Evolutionary conservation across 35 echinoderm and acorn worm species (phyloP), one percentile per base, ranked within the genome.

Genomic region (Lytechinus pictus): DNA sequence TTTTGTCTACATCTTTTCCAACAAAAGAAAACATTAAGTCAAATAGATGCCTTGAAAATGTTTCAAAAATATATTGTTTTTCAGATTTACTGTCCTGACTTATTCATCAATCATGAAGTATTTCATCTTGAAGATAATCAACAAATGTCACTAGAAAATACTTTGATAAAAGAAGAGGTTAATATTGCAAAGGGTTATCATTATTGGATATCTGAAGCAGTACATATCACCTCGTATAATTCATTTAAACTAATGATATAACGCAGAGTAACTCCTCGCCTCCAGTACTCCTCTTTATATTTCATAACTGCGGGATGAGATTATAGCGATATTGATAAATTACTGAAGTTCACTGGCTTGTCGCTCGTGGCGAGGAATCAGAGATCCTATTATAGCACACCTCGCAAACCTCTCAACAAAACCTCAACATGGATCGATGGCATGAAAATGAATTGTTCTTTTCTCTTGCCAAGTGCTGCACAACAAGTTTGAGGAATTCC

Each of bases 321-420:
- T 79, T 79, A 79, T 79, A 7, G 66, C 19, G 66, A 90, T 90
- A 90, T 90, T 90, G 88, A 90, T 90, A 28, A 90, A 90, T 90
- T 16, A 90, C 88, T 54, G 29, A 90, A 90, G 88, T 90, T 90
- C 27, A 90, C 12, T 90, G 52, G 88, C 29, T 90, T 90, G 88
- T 90, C 88, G 88, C 88, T 90, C 52, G 52, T 52, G 88, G 88
- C 88, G 52, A 33, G 88, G 88, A 52, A 90, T 90, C 52, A 90
- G 88, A 90, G 88, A 90, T 52, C 52, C 52, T 90, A 90, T 90
- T 90, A 79, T 79, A 79, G 19, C 66, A 79, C 3, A 58, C 56
- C 9, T 58, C 56, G 13, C 56, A 58, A 79, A 79, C 66, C 19
- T 79, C 66, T 79, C 4, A 0, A 79, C 14, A 79, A 79, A 6